Base-by-base conservation (phyloP, 2,888 invertebrate genomes). In the Acanthoscelides obtectus region DNA sequence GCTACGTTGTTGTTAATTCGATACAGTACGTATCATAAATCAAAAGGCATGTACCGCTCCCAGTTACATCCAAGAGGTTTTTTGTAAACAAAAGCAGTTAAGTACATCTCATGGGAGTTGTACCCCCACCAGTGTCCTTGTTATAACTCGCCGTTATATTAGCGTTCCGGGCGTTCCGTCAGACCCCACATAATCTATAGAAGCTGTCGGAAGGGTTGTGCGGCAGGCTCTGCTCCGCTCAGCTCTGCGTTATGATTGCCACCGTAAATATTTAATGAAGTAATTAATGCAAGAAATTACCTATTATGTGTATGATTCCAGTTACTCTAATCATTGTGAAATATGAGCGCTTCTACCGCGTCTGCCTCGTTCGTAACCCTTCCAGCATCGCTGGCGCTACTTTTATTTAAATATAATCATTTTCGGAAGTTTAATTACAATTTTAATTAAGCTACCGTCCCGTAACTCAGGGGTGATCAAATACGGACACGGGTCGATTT, bases 271-370 rank as follows among this genome's bases (percentile, higher is more conserved):
- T 84, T 86, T 86, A 85, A 86, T 84, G 84, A 84, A 85, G 85
- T 86, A 86, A 86, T 86, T 86, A 86, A 86, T 86, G 86, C 86
- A 86, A 86, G 86, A 86, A 86, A 86, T 86, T 86, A 86, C 86
- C 86, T 86, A 86, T 86, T 86, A 86, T 86, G 84, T 83, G 84
- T 85, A 85, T 85, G 85, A 86, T 86, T 86, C 84, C 84, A 84
- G 84, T 83, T 82, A 83, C 84, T 83, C 83, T 83, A 83, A 84
- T 86, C 84, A 86, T 85, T 85, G 85, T 85, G 85, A 85, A 85
- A 85, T 85, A 85, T 83, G 83, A 84, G 82, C 80, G 76, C 77
- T 12, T 1, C 22, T 20, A 2, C 69, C 78, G 75, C 79, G n/a
- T n/a, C n/a, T n/a, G n/a, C n/a, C n/a, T n/a, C n/a, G n/a, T 77